Evolutionary conservation across 2,888 invertebrate species (phyloP).

Genomic region (Apocheima hispidaria): DNA sequence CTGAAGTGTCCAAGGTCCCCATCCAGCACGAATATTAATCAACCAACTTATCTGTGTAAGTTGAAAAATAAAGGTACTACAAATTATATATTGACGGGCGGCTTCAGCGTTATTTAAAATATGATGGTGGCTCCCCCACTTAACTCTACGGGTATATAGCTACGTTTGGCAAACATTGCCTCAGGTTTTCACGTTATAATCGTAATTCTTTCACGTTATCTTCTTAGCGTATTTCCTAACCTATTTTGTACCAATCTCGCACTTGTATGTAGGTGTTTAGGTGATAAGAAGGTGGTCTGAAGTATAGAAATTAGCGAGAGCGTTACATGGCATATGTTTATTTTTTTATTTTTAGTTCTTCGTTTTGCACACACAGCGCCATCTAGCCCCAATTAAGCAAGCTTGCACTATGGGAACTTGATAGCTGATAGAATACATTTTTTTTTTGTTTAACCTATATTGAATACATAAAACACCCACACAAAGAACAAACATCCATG

Average conservation of each 20-base stretch:
- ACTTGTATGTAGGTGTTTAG: conserved; percentile 36
- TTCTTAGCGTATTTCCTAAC: conserved; percentile 47
- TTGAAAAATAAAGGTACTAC: not conserved
- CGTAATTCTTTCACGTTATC: conserved; percentile 61
- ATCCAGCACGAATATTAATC: not conserved
- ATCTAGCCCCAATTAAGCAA: too few species aligned
- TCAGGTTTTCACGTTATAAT: conserved; percentile 26
- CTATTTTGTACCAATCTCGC: conserved; percentile 50
- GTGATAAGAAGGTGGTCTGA: conserved; percentile 49
- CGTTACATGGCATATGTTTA: too few species aligned
- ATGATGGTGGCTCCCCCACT: not conserved
- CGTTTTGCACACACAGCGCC: too few species aligned
- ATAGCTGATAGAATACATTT: too few species aligned
- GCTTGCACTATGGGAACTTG: too few species aligned
- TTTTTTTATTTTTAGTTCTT: too few species aligned
- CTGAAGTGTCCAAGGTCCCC: not conserved
- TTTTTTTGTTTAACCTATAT: too few species aligned
- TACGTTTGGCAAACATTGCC: conserved; percentile 16
- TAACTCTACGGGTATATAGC: too few species aligned
- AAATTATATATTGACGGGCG: not conserved
- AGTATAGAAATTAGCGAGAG: conserved; percentile 28
- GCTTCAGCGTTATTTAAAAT: not conserved
- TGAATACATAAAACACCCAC: too few species aligned
- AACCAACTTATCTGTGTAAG: not conserved
- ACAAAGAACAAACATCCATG: too few species aligned